A percentile compares a stretch with the other conserved stretches of the same genome.
These are phyloP conservation scores for Oreamnos americanus DNA, from an alignment of 2,113 vertebrate genomes.

Conservation along the genomic window DNA sequence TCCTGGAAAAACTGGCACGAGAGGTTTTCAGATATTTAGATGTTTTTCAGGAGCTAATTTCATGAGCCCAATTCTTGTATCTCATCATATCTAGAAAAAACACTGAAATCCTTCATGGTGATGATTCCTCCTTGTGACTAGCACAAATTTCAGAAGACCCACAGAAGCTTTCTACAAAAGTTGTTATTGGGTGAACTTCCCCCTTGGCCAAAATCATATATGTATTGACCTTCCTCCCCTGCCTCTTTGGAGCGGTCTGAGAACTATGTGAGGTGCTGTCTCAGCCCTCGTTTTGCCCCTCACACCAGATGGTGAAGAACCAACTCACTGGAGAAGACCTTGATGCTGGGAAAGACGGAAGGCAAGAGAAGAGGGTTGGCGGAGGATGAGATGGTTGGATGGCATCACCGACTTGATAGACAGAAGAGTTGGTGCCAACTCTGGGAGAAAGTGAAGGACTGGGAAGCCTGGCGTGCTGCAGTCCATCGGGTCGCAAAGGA, in stretches of 20 bases:
- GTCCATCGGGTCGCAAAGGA: neutral
- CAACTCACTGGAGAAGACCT: neutral
- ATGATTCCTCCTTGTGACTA: neutral
- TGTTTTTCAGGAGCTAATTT: neutral
- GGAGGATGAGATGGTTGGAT: neutral
- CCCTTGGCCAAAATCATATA: neutral
- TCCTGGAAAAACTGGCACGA: neutral
- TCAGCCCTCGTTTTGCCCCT: neutral
- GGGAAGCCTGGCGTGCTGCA: neutral
- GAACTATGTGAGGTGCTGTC: accelerated
- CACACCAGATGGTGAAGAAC: neutral
- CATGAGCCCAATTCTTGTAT: neutral
- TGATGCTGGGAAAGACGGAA: neutral
- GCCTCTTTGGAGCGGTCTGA: neutral
- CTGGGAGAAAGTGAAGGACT: neutral
- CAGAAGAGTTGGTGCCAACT: neutral
- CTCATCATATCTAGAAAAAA: neutral
- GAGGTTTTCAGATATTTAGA: neutral
- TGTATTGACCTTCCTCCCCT: neutral
- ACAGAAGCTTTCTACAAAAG: neutral
- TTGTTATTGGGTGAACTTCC: neutral
- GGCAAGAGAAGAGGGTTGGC: neutral
- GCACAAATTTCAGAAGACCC: neutral
- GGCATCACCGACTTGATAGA: neutral
- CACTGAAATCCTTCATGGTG: neutral